Conservation (phyloP, 2,113 vertebrate species). For the sheep (Ovis aries) region DNA sequence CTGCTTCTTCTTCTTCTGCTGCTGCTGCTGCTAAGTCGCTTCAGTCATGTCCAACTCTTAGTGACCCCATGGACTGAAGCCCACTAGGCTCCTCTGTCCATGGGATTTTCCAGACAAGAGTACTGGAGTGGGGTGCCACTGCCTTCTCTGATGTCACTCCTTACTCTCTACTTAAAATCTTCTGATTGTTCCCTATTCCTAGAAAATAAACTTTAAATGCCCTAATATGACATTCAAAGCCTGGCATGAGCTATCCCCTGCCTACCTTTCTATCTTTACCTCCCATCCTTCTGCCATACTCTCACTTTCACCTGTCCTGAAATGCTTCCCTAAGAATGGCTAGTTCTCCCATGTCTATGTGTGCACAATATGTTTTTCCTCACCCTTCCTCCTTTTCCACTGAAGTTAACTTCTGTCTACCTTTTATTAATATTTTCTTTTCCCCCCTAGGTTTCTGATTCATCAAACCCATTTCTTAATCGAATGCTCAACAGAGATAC, state of each 20-base stretch:
- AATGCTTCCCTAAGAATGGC: background rate
- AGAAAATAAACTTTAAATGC: background rate
- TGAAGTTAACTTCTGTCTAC: background rate
- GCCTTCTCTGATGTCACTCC: background rate
- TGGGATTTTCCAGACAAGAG: too few species aligned
- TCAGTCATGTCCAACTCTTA: too few species aligned
- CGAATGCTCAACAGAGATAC: constrained; percentile 99
- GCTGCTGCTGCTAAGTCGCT: too few species aligned
- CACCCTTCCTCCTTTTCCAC: background rate
- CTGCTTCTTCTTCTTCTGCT: too few species aligned
- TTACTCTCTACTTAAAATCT: background rate
- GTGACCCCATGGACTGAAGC: too few species aligned
- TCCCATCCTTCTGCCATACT: background rate
- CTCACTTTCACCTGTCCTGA: background rate
- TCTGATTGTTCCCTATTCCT: background rate
- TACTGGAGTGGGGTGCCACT: too few species aligned
- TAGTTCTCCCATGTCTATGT: too few species aligned
- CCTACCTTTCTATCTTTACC: background rate
- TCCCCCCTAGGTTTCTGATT: constrained; percentile 91
- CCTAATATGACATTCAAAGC: background rate
- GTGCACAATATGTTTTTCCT: background rate
- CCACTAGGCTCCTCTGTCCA: too few species aligned
- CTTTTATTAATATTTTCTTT: constrained; percentile 40
- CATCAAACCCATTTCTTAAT: constrained; percentile 97
- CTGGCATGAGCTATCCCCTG: background rate